Conservation (phyloP, 2,113 vertebrate genomes). For the Myocastor coypus region DNA sequence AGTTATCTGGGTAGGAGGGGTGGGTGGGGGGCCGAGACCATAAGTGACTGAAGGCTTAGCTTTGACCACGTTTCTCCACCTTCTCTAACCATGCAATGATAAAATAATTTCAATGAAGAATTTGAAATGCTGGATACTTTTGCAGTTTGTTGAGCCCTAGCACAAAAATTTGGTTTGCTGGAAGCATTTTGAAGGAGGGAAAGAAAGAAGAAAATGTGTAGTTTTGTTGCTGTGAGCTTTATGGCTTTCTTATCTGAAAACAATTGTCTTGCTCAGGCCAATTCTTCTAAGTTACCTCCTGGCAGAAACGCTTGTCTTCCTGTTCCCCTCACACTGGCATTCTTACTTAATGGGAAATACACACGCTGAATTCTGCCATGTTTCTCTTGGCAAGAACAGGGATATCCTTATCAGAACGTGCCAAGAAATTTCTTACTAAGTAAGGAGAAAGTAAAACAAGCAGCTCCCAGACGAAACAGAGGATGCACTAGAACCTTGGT, state of each 20-base stretch:
- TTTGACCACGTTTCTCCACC: not conserved
- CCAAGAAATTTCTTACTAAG: conserved; percentile 86
- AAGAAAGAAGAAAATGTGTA: not conserved
- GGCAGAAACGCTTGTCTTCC: conserved; percentile 85
- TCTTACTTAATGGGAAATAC: conserved; percentile 84
- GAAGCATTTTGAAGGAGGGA: conserved; percentile 62
- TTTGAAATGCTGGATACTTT: not conserved
- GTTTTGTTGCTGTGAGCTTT: conserved; percentile 37
- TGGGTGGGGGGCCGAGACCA: not conserved
- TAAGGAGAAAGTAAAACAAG: conserved; percentile 84
- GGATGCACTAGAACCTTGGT: conserved; percentile 64
- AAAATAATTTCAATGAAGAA: not conserved
- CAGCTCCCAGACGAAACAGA: conserved; percentile 84
- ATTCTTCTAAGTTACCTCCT: conserved; percentile 82
- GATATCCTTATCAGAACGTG: conserved; percentile 86
- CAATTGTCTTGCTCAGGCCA: conserved; percentile 73
- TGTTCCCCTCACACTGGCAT: conserved; percentile 85
- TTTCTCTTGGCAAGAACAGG: conserved; percentile 88
- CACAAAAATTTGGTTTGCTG: conserved; percentile 9
- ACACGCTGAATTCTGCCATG: conserved; percentile 83
- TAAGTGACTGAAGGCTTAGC: not conserved
- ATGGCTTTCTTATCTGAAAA: conserved; percentile 61
- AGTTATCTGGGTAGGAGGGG: conserved; percentile 11
- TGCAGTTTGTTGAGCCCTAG: not conserved
- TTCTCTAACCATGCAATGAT: not conserved